phyloP scores from a whole-genome alignment of 2,797 vertebrate species.

The Malacoctenus gilli region DNA sequence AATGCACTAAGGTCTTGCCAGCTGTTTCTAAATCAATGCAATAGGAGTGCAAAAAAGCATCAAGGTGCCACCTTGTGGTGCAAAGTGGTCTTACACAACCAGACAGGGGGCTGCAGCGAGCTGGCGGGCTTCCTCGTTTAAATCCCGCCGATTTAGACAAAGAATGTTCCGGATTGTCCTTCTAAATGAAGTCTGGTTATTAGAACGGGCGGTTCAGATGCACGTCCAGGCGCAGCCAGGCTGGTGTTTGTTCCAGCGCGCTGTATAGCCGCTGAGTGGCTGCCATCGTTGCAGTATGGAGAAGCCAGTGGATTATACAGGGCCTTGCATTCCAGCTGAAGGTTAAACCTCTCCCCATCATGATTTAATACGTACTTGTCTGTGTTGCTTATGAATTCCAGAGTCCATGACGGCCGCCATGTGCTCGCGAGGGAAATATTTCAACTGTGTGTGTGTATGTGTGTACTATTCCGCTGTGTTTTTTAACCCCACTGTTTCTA shows the following conservation, averaged over 20 bases:
- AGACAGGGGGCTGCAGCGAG: too few relatives aligned
- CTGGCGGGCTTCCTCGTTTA: too few relatives aligned
- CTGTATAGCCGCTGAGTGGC: slow-evolving; percentile 20
- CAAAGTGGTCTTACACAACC: too few relatives aligned
- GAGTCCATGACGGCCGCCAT: slow-evolving; percentile 62
- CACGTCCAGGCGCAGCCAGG: slow-evolving; percentile 1
- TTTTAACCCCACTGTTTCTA: slow-evolving; percentile 25
- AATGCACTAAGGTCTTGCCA: too few relatives aligned
- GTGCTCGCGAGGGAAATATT: slow-evolving; percentile 65
- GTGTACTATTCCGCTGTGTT: slow-evolving; percentile 8
- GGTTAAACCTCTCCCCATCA: slow-evolving; percentile 73
- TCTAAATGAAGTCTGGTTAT: too few relatives aligned
- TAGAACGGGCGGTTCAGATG: too few relatives aligned
- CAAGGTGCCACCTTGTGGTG: too few relatives aligned
- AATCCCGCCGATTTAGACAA: too few relatives aligned
- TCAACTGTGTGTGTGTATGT: slow-evolving; percentile 44
- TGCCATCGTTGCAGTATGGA: slow-evolving; percentile 45
- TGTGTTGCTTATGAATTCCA: slow-evolving; percentile 80
- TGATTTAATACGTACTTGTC: slow-evolving; percentile 77
- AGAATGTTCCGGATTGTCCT: too few relatives aligned
- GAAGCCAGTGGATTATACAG: slow-evolving; percentile 61
- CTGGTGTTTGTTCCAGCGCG: neutral
- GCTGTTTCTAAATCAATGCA: too few relatives aligned
- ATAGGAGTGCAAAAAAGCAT: too few relatives aligned
- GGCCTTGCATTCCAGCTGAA: slow-evolving; percentile 73